A percentile compares a stretch with the other conserved stretches of the same genome.
These are phyloP conservation scores for Chorisops tibialis DNA, from an alignment of 2,888 invertebrate genomes.

Conservation along the genomic window DNA sequence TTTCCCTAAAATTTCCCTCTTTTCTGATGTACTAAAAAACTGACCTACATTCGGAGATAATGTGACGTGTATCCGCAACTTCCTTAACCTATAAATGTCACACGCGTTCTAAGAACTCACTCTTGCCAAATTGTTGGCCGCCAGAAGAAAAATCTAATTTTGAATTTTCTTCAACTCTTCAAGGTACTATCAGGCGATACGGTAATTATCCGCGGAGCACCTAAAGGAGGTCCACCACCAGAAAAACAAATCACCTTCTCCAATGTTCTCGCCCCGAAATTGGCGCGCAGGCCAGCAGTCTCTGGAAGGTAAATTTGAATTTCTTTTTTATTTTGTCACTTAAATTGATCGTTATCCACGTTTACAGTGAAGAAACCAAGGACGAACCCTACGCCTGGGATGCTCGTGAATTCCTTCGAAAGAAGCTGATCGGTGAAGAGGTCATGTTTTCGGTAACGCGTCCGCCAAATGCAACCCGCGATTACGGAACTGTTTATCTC, in stretches of 20 bases:
- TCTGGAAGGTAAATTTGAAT: slow-evolving; percentile 39
- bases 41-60: slow-evolving; percentile 5
- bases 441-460: slow-evolving; percentile 83
- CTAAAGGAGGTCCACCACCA: slow-evolving; percentile 81
- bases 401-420: slow-evolving; percentile 89
- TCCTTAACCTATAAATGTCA: no score
- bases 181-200: slow-evolving; percentile 96
- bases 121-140: no score
- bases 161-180: slow-evolving; percentile 36
- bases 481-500: slow-evolving; percentile 83
- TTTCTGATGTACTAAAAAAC: not conserved
- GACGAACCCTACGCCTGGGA: slow-evolving; percentile 98
- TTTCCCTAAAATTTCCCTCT: slow-evolving; percentile 11
- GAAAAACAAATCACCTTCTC: slow-evolving; percentile 90
- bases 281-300: slow-evolving; percentile 67
- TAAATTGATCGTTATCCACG: slow-evolving; percentile 34
- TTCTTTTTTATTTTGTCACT: not conserved
- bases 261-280: slow-evolving; percentile 87
- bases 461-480: slow-evolving; percentile 76
- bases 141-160: no score
- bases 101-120: no score
- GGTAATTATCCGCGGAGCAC: slow-evolving; percentile 81
- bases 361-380: slow-evolving; percentile 65
- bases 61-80: not conserved
- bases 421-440: slow-evolving; percentile 87